These are phyloP conservation scores for Pyrocoelia pectoralis DNA, from an alignment of 2,888 invertebrate species.

Conservation along the genomic window DNA sequence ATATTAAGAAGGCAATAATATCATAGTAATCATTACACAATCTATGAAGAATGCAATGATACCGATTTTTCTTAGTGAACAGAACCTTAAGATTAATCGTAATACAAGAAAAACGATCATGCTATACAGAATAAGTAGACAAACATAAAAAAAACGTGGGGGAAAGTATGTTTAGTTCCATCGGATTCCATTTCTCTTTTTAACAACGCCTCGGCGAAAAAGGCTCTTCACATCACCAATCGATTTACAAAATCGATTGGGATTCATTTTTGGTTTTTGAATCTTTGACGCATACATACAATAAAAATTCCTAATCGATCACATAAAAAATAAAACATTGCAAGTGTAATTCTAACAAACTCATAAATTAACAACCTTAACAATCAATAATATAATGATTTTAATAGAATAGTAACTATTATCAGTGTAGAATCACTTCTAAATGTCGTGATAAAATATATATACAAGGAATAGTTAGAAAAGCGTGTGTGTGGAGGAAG, in stretches of 20 bases:
- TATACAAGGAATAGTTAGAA: constrained; percentile 26
- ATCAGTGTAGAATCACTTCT: constrained; percentile 29
- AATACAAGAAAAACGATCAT: constrained; percentile 8
- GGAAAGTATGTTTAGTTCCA: neutral
- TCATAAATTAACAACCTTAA: constrained; percentile 38
- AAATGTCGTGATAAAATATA: constrained; percentile 32
- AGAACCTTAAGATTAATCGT: constrained; percentile 19
- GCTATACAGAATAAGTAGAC: constrained; percentile 7
- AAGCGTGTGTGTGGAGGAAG: constrained; percentile 35
- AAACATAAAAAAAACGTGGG: neutral
- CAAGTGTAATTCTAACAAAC: constrained; percentile 27
- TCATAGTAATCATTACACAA: constrained; percentile 51
- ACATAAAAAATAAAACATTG: constrained; percentile 33
- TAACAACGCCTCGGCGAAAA: too few relatives aligned
- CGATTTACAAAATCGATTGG: constrained; percentile 9
- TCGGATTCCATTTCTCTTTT: neutral
- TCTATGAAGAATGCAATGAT: constrained; percentile 41
- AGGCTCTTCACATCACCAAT: constrained; percentile 26
- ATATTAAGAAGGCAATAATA: constrained; percentile 53
- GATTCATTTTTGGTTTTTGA: constrained; percentile 12
- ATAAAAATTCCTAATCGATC: constrained; percentile 22
- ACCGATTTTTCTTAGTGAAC: constrained; percentile 14
- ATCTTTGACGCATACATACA: constrained; percentile 11
- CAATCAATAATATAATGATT: constrained; percentile 34
- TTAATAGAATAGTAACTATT: constrained; percentile 35